Evolutionary conservation across 2,113 vertebrate genomes (phyloP).

Genomic region (Lipophrys pholis): DNA sequence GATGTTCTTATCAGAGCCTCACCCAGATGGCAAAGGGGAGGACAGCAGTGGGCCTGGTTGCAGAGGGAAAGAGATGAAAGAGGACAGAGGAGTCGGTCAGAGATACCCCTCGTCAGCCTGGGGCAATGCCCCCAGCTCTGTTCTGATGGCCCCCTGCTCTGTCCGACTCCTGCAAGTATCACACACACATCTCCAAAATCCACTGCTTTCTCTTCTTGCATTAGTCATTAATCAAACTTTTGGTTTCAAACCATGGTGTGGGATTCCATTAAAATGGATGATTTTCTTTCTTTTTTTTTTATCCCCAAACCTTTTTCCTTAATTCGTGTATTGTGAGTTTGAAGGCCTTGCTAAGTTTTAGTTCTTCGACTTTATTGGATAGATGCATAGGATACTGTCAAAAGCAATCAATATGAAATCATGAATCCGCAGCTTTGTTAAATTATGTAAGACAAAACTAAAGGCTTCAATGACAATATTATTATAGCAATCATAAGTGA

Average conservation of each 20-base stretch:
- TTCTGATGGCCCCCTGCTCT: constrained; percentile 34
- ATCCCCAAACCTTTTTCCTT: too few species aligned
- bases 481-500: too few species aligned
- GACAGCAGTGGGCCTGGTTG: constrained; percentile 31
- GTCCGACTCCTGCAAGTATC: constrained; percentile 36
- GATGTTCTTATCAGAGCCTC: constrained; percentile 46
- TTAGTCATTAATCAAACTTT: constrained; percentile 27
- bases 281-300: not conserved
- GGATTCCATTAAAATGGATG: not conserved
- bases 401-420: too few species aligned
- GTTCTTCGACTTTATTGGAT: too few species aligned
- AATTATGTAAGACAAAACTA: too few species aligned
- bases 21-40: constrained; percentile 23
- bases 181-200: constrained; percentile 46
- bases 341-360: too few species aligned
- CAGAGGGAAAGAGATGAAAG: constrained; percentile 57
- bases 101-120: constrained; percentile 55
- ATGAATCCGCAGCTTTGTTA: too few species aligned
- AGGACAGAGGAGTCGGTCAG: constrained; percentile 48
- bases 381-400: too few species aligned
- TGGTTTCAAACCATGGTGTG: not conserved
- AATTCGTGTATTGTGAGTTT: too few species aligned
- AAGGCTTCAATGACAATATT: too few species aligned
- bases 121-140: constrained; percentile 53
- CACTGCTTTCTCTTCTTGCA: constrained; percentile 4